phyloP scores from a whole-genome alignment of 2,113 vertebrate genomes.

The Phyllostomus hastatus region DNA sequence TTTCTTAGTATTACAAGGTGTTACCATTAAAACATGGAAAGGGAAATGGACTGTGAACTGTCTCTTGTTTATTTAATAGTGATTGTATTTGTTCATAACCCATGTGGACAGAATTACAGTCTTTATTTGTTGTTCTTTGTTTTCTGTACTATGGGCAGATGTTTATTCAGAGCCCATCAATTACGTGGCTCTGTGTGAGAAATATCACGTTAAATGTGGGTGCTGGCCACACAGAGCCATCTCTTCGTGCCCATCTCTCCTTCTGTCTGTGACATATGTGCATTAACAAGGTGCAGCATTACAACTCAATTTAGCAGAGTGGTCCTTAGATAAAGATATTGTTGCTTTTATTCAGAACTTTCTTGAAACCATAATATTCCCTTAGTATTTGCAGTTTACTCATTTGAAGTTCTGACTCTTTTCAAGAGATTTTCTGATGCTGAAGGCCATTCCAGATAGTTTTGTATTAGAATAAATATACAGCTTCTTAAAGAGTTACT shows the following conservation, averaged over 20 bases:
- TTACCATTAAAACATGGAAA: background rate
- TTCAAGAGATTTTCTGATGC: conserved; percentile 9
- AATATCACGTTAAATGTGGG: background rate
- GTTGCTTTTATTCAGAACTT: background rate
- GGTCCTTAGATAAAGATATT: background rate
- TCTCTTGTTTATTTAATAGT: background rate
- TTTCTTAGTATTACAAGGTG: background rate
- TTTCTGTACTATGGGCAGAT: background rate
- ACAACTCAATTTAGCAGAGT: background rate
- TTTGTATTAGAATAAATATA: background rate
- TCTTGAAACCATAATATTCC: background rate
- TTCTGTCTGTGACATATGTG: background rate
- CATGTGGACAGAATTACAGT: background rate
- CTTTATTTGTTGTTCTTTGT: background rate
- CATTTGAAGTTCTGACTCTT: conserved; percentile 33
- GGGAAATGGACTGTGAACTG: background rate
- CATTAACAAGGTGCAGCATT: background rate
- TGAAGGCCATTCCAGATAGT: background rate
- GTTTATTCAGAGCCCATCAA: background rate
- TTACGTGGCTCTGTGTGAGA: background rate
- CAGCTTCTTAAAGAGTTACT: background rate
- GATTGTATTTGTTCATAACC: background rate
- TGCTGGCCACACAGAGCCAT: background rate
- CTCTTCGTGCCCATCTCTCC: background rate
- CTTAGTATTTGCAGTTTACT: background rate